A percentile compares a stretch with the other conserved stretches of the same genome.
Conservation (phyloP, 2,888 invertebrate genomes). For the Drosophila aldrichi region DNA sequence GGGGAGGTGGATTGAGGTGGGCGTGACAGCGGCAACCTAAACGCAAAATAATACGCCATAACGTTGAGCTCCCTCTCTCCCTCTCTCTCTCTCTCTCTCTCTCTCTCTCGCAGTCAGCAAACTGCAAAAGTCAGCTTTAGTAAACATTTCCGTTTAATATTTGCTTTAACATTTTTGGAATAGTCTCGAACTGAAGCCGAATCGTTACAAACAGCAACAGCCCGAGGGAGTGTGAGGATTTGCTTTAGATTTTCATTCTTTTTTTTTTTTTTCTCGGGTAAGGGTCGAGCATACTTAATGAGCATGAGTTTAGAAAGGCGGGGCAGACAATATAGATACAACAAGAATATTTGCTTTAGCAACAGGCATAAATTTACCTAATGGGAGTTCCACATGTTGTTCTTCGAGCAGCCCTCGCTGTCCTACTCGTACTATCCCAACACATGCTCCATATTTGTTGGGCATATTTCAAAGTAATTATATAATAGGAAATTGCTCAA, state of each 20-base stretch:
- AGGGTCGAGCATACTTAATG: conserved; percentile 57
- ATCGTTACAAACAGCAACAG: conserved; percentile 7
- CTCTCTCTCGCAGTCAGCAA: not conserved
- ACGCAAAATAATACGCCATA: conserved; percentile 38
- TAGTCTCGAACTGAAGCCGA: conserved; percentile 21
- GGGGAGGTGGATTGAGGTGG: not conserved
- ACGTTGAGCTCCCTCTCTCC: not conserved
- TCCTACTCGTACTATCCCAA: not conserved
- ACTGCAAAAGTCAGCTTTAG: conserved; percentile 36
- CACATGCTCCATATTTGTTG: not conserved
- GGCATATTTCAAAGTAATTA: not conserved
- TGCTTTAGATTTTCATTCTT: not conserved
- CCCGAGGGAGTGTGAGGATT: conserved; percentile 8
- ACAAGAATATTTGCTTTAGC: conserved; percentile 50
- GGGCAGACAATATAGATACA: conserved; percentile 20
- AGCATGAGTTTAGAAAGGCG: conserved; percentile 35
- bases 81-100: too few species aligned
- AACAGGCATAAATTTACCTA: conserved; percentile 55
- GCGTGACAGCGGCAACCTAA: conserved; percentile 8
- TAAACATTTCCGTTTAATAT: conserved; percentile 40
- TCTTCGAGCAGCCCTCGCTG: not conserved
- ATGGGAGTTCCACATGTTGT: conserved; percentile 23
- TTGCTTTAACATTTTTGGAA: conserved; percentile 49
- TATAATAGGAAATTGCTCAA: not conserved
- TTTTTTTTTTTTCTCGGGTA: not conserved